Percentiles rank a stretch among this genome's conserved stretches.
These are phyloP conservation scores for Euwallacea fornicatus DNA, from an alignment of 1,140 invertebrate genomes.

Conservation along the genomic window DNA sequence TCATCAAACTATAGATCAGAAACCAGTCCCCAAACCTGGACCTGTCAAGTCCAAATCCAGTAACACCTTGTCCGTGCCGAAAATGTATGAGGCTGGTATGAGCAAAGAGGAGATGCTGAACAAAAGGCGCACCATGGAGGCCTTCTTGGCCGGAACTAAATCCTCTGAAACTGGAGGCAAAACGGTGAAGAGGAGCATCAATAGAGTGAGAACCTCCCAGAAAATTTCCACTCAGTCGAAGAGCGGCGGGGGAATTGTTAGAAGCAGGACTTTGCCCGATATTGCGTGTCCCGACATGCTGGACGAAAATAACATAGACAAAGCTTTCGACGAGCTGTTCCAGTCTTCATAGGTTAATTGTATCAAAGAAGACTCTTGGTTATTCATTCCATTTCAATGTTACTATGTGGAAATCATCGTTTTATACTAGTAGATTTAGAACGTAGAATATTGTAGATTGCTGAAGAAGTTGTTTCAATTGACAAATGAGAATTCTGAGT, in stretches of 20 bases:
- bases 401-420: conserved; percentile 42
- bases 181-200: conserved; percentile 54
- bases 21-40: conserved; percentile 39
- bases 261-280: conserved; percentile 75
- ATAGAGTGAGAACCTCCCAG: conserved; percentile 56
- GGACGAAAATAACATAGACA: conserved; percentile 72
- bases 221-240: conserved; percentile 55
- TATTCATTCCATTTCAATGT: conserved; percentile 41
- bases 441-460: conserved; percentile 19
- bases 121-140: conserved; percentile 77
- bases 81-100: conserved; percentile 77
- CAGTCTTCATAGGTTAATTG: conserved; percentile 45
- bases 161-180: conserved; percentile 37
- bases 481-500: conserved; percentile 2
- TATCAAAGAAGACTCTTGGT: conserved; percentile 23
- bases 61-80: conserved; percentile 69
- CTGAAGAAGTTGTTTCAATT: conserved; percentile 33
- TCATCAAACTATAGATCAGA: conserved; percentile 50
- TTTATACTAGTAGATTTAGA: conserved; percentile 39
- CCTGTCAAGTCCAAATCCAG: conserved; percentile 69
- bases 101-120: conserved; percentile 69
- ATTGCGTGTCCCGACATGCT: conserved; percentile 64
- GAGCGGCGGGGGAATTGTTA: conserved; percentile 56
- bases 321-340: conserved; percentile 76
- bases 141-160: conserved; percentile 64